phyloP scores from a whole-genome alignment of 2,113 vertebrate species.

The Dipodomys merriami region DNA sequence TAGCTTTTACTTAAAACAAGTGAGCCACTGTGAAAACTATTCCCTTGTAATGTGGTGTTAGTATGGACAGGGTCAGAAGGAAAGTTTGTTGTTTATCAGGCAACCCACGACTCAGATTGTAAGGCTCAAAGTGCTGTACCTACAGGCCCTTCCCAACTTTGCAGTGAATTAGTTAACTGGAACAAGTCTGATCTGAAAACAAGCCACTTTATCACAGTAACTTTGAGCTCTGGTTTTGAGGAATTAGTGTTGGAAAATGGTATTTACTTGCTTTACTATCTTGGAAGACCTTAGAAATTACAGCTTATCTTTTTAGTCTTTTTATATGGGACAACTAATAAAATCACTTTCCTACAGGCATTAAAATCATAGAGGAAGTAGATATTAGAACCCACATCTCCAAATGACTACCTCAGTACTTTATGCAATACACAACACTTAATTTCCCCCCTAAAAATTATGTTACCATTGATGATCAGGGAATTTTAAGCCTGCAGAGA shows the following conservation, averaged over 20 bases:
- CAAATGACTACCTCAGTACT: not conserved
- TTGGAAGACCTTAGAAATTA: constrained; percentile 6
- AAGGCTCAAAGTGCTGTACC: not conserved
- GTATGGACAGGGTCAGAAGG: not conserved
- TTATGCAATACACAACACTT: not conserved
- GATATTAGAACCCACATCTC: not conserved
- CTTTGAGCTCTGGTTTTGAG: not conserved
- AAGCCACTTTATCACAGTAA: not conserved
- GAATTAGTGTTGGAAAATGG: constrained; percentile 24
- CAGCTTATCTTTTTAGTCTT: constrained; percentile 1
- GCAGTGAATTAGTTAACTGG: not conserved
- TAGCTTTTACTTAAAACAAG: not conserved
- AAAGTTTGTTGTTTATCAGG: not conserved
- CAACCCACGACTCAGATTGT: not conserved
- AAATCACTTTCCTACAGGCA: not conserved
- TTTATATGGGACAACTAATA: not conserved
- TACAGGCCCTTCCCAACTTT: not conserved
- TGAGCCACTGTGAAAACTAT: not conserved
- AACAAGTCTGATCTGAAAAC: constrained; percentile 30
- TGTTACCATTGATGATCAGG: constrained; percentile 36
- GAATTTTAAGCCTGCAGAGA: constrained; percentile 56
- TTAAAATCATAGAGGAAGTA: not conserved
- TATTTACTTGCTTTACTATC: not conserved
- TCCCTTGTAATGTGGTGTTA: not conserved
- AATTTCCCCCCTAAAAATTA: constrained; percentile 13